These are phyloP conservation scores for Myiozetetes cayanensis DNA, from an alignment of 2,113 vertebrate genomes.

Conservation along the genomic window DNA sequence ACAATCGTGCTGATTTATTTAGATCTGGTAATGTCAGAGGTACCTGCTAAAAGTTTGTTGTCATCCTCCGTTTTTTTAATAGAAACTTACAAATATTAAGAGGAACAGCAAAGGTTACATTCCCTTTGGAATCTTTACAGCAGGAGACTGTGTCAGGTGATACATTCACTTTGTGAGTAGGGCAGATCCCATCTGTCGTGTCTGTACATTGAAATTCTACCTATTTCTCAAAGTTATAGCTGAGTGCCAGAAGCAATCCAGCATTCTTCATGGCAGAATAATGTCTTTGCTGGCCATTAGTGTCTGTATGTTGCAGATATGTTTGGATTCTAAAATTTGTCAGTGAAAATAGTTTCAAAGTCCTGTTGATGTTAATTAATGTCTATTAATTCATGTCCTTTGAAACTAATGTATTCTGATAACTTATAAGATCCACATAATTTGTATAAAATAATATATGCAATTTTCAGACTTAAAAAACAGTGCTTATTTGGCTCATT, in stretches of 20 bases:
- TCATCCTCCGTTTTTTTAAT: not conserved
- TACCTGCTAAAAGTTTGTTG: not conserved
- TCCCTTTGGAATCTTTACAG: not conserved
- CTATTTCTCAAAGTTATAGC: not conserved
- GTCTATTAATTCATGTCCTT: not conserved
- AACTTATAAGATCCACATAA: fast-evolving
- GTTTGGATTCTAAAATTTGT: not conserved
- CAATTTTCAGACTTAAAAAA: not conserved
- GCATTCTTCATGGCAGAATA: too few relatives aligned
- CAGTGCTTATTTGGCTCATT: not conserved
- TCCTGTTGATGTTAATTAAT: fast-evolving
- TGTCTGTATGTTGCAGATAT: not conserved
- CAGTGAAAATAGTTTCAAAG: not conserved
- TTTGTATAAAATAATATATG: fast-evolving
- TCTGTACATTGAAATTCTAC: not conserved
- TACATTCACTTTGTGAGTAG: not conserved
- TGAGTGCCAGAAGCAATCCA: not conserved
- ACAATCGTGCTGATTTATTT: not conserved
- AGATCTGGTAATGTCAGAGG: not conserved
- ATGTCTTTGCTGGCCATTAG: not conserved
- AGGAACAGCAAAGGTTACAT: not conserved
- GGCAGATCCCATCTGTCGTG: not conserved
- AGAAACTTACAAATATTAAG: not conserved
- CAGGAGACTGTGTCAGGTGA: not conserved
- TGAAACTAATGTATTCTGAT: not conserved